Evolutionary conservation across 2,113 vertebrate species (phyloP).

Genomic region (Silurus glanis): DNA sequence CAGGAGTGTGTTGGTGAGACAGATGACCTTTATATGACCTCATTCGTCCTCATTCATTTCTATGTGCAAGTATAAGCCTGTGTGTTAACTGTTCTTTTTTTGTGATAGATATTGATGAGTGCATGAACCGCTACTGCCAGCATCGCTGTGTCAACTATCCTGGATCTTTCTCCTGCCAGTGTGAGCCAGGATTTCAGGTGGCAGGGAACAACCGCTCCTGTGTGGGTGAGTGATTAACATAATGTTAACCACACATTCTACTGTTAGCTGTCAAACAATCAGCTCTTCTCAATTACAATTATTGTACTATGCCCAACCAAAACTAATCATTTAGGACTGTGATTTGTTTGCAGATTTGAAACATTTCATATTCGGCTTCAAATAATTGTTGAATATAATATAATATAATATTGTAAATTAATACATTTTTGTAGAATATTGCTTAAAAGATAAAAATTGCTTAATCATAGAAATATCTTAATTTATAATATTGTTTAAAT

Average conservation of each 20-base stretch:
- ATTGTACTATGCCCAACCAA: not conserved
- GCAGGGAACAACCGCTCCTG: conserved; percentile 89
- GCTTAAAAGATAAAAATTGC: not conserved
- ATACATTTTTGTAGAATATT: not conserved
- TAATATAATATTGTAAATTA: too few species aligned
- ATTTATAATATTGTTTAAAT: not conserved
- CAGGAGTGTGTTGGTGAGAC: conserved; percentile 85
- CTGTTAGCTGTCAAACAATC: not conserved
- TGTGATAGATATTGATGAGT: conserved; percentile 85
- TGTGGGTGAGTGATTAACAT: conserved; percentile 75
- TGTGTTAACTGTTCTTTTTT: conserved; percentile 10
- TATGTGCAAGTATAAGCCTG: not conserved
- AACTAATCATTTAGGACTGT: not conserved
- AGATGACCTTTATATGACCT: not conserved
- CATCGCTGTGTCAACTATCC: conserved; percentile 89
- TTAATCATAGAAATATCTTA: not conserved
- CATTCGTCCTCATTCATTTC: not conserved
- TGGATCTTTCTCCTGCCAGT: conserved; percentile 87
- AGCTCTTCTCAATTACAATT: not conserved
- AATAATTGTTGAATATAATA: too few species aligned
- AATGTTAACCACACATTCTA: not conserved
- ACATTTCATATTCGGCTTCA: too few species aligned
- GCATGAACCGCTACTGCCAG: conserved; percentile 87
- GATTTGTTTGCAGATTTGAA: not conserved
- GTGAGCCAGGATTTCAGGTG: conserved; percentile 87